Base-by-base conservation (phyloP, 2,113 vertebrate species). In the Pelmatolapia mariae region DNA sequence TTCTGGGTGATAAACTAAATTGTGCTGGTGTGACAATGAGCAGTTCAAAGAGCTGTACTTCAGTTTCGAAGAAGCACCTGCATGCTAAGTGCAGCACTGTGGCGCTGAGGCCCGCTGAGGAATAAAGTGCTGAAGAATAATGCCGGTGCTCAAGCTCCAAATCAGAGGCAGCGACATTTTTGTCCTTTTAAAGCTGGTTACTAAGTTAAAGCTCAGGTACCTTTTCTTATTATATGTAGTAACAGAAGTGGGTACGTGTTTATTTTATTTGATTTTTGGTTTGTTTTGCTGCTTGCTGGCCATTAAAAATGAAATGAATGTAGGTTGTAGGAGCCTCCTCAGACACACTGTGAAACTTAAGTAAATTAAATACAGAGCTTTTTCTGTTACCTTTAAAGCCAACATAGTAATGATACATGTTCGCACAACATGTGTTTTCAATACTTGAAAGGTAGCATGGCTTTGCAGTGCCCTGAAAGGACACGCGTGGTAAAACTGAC, bases 221-320 rank as follows among this genome's bases (percentile, higher is more conserved):
- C 11, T 36, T 36, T 3, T 36, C 31, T 36, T 36, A 19, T n/a
- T 7, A 3, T 36, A 18, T 59, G 56, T 3, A 59, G 56, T 11
- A 19, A 63, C 31, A 63, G 59, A 63, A 19, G 31, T 4, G 10
- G 18, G 2, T n/a, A 10, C 0, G 5, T 0, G 26, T 9, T 4
- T 59, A 31, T 61, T 61, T 31, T 0, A 29, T 59, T 61, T 1
- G 57, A 61, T 61, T 61, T 61, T 8, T 61, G 26, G 26, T 10
- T 61, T 61, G 57, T 61, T 61, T 59, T 31, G 57, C 56, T 59
- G 54, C 22, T 56, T 26, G 54, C 54, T 5, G 22, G 11, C 22
- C 54, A 26, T 56, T 10, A 31, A 31, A 61, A 31, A 61, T 61
- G 8, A 61, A 61, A 61, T 31, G 57, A 61, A 18, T 61, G 26